Conservation (phyloP, 2,113 vertebrate genomes). For the Hemicordylus capensis region DNA sequence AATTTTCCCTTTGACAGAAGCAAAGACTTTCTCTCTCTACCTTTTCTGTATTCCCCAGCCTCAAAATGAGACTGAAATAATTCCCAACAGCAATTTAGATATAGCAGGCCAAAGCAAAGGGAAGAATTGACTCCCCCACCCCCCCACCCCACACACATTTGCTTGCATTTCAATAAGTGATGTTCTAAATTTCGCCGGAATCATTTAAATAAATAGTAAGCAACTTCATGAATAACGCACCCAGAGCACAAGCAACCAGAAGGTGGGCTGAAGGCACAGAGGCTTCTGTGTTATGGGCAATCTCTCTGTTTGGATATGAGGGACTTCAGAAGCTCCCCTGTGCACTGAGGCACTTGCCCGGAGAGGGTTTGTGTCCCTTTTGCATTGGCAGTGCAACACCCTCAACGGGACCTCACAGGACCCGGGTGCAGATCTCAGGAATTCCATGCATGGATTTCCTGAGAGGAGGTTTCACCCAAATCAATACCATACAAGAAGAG, state of each 20-base stretch:
- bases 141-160: too few species aligned
- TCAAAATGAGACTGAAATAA: neutral
- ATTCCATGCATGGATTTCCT: too few species aligned
- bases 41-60: conserved; percentile 5
- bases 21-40: conserved; percentile 6
- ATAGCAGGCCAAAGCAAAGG: conserved; percentile 24
- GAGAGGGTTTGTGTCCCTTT: too few species aligned
- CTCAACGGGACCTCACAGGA: too few species aligned
- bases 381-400: too few species aligned
- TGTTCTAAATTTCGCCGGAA: neutral
- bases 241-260: neutral
- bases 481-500: too few species aligned
- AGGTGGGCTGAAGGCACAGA: neutral
- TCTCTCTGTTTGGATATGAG: too few species aligned
- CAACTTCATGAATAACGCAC: neutral
- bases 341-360: neutral
- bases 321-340: conserved; percentile 19
- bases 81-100: conserved; percentile 7
- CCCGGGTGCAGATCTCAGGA: too few species aligned
- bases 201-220: neutral
- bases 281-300: neutral
- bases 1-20: neutral
- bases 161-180: conserved; percentile 3
- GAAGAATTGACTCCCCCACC: too few species aligned
- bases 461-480: too few species aligned